These are phyloP conservation scores for Girardinus metallicus DNA, from an alignment of 2,797 vertebrate genomes.

Conservation along the genomic window DNA sequence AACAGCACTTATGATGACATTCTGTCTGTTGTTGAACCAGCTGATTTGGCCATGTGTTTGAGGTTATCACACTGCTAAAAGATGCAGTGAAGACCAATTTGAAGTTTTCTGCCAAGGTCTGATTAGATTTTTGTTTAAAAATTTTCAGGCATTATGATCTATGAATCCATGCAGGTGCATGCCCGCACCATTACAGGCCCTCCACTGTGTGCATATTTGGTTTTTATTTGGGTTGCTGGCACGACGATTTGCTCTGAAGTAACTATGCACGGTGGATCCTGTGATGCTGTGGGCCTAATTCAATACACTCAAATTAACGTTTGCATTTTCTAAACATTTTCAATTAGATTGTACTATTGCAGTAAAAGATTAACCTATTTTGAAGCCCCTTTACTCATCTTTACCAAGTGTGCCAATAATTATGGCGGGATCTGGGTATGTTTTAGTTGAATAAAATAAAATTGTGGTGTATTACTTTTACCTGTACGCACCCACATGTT, in stretches of 20 bases:
- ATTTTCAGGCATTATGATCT: not conserved
- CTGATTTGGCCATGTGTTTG: too few species aligned
- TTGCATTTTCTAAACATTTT: not conserved
- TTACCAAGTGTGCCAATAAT: not conserved
- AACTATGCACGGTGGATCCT: not conserved
- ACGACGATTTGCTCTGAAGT: not conserved
- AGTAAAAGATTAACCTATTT: not conserved
- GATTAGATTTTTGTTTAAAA: not conserved
- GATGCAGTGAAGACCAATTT: not conserved
- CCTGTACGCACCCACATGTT: too few species aligned
- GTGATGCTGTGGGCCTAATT: not conserved
- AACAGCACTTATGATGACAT: not conserved
- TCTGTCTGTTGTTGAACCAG: not conserved
- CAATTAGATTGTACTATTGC: not conserved
- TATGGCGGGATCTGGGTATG: not conserved
- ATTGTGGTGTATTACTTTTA: not conserved
- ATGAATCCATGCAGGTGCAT: not conserved
- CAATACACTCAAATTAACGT: not conserved
- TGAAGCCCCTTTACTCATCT: not conserved
- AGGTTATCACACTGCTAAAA: not conserved
- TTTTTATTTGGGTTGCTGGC: not conserved
- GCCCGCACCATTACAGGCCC: not conserved
- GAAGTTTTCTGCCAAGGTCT: not conserved
- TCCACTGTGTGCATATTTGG: not conserved
- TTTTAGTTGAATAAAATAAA: not conserved